phyloP scores from a whole-genome alignment of 2,888 invertebrate species.

The Auanema sp. region DNA sequence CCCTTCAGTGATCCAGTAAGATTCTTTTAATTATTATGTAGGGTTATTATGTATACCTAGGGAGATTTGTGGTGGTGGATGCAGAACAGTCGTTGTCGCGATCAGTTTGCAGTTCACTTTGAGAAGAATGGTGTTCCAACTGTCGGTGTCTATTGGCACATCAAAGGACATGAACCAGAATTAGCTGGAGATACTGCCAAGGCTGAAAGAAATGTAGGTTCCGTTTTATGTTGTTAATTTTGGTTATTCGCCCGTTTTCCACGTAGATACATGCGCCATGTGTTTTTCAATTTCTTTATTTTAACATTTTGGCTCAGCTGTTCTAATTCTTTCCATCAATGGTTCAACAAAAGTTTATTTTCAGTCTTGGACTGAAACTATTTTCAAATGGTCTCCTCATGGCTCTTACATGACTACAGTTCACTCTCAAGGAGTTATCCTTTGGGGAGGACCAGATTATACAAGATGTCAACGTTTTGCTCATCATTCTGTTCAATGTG shows the following conservation, averaged over 20 bases:
- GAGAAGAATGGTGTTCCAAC: conserved; percentile 72
- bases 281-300: too few relatives aligned
- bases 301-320: too few relatives aligned
- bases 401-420: conserved; percentile 95
- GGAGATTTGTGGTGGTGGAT: conserved; percentile 90
- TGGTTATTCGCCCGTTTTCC: too few relatives aligned
- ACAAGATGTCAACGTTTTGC: conserved; percentile 85
- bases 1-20: conserved; percentile 76
- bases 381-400: conserved; percentile 94
- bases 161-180: conserved; percentile 49
- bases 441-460: conserved; percentile 95
- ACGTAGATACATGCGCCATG: too few relatives aligned
- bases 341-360: too few relatives aligned
- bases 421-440: conserved; percentile 87
- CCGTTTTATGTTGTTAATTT: neutral
- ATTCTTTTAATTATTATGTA: neutral
- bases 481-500: conserved; percentile 81
- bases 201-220: conserved; percentile 31
- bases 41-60: conserved; percentile 65
- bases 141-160: conserved; percentile 42
- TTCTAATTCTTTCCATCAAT: too few relatives aligned
- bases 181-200: conserved; percentile 30
- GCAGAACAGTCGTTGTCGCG: conserved; percentile 89
- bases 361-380: conserved; percentile 91
- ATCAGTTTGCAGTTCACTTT: conserved; percentile 88